These are phyloP conservation scores for Nineta flava DNA, from an alignment of 2,888 invertebrate genomes.

Conservation along the genomic window DNA sequence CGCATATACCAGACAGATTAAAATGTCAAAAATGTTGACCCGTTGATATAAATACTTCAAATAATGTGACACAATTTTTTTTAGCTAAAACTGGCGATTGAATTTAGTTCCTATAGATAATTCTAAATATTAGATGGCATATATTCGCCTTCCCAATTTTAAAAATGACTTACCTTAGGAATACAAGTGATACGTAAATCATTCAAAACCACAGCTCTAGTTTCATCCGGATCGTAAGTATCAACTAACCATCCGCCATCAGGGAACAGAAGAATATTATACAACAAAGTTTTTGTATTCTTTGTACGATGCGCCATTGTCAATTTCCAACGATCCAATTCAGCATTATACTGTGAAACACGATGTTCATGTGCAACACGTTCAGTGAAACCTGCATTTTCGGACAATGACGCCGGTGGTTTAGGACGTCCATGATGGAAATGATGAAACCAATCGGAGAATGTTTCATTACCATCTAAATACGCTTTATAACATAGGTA, in stretches of 20 bases:
- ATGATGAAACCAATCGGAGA: slow-evolving; percentile 78
- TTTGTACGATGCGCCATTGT: slow-evolving; percentile 54
- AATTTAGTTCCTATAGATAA: too few relatives aligned
- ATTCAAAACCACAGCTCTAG: slow-evolving; percentile 42
- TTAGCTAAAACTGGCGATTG: too few relatives aligned
- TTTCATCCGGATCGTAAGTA: slow-evolving; percentile 31
- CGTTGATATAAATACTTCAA: too few relatives aligned
- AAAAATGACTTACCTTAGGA: slow-evolving; percentile 40
- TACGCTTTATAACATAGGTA: slow-evolving; percentile 79
- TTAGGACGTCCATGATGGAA: slow-evolving; percentile 66
- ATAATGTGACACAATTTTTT: too few relatives aligned
- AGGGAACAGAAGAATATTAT: slow-evolving; percentile 77
- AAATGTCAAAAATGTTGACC: too few relatives aligned
- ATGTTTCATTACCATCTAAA: slow-evolving; percentile 72
- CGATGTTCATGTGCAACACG: slow-evolving; percentile 78
- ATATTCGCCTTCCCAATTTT: too few relatives aligned
- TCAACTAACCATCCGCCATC: slow-evolving; percentile 84
- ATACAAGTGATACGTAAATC: slow-evolving; percentile 66
- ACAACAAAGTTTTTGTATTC: slow-evolving; percentile 61
- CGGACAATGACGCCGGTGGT: slow-evolving; percentile 39
- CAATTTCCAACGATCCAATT: slow-evolving; percentile 58
- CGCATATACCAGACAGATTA: too few relatives aligned
- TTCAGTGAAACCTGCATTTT: slow-evolving; percentile 63
- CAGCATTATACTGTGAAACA: slow-evolving; percentile 61
- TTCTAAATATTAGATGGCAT: too few relatives aligned